Conservation (phyloP, 2,888 invertebrate species). For the Coleophora deauratella region DNA sequence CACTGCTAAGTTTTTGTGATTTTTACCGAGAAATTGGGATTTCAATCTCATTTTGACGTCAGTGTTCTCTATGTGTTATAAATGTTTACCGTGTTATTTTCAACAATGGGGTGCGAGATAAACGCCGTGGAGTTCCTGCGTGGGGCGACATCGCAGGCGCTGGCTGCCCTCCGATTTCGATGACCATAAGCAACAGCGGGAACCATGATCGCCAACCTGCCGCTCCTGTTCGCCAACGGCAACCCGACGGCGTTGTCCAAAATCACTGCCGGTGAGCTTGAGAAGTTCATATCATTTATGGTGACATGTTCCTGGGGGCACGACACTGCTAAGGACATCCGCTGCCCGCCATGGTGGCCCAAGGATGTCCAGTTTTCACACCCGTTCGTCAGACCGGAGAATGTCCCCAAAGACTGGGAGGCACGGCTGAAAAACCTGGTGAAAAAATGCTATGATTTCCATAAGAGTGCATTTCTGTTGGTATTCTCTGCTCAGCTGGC, state of each 20-base stretch:
- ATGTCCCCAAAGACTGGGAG: conserved; percentile 71
- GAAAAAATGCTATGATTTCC: conserved; percentile 80
- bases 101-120: conserved; percentile 36
- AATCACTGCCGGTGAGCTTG: conserved; percentile 76
- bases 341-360: conserved; percentile 83
- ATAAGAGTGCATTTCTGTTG: conserved; percentile 80
- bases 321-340: conserved; percentile 70
- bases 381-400: conserved; percentile 74
- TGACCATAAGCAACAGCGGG: conserved; percentile 57
- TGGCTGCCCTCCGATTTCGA: conserved; percentile 49
- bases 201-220: conserved; percentile 82
- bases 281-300: conserved; percentile 83
- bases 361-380: conserved; percentile 77
- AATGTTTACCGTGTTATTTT: conserved; percentile 25
- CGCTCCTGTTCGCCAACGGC: conserved; percentile 80
- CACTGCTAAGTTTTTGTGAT: conserved; percentile 28
- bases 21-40: conserved; percentile 28
- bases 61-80: conserved; percentile 27
- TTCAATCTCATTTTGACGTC: conserved; percentile 16
- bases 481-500: conserved; percentile 81
- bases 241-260: conserved; percentile 79
- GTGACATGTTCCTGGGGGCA: conserved; percentile 83
- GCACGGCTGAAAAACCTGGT: conserved; percentile 77
- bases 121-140: conserved; percentile 46
- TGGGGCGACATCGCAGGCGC: conserved; percentile 54